Evolutionary conservation across 1,140 invertebrate species (phyloP), one percentile per base, ranked within the genome.

Genomic region (Drosophila chauvacae): DNA sequence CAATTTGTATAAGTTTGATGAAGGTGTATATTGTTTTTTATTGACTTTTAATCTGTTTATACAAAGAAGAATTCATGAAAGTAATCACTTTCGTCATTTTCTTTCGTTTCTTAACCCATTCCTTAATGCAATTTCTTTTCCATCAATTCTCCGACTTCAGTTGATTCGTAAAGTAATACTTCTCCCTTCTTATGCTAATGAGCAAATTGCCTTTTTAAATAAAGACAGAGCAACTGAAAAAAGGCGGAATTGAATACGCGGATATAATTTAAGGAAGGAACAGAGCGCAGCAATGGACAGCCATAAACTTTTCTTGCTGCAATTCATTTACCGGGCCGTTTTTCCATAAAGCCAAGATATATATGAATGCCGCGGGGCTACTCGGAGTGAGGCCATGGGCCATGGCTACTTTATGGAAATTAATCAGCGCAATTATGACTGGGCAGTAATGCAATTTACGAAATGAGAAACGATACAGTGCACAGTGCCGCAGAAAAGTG

Each of bases 401-500:
- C 78, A 66, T 20, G 45, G 63, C 51, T 74, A 68, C 73, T 88
- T 88, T 84, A 90, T 84, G 85, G 80, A 79, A 88, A 88, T 90
- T 88, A 88, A 88, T 88, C 85, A 84, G 80, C 81, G 85, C 80
- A 88, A 88, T 88, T 88, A 88, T 88, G 77, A 68, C 53, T 53
- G 61, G 66, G 28, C 80, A 72, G 73, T 80, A 90, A 84, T 90
- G 73, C 56, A 90, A 88, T 88, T 88, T 84, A 65, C 81, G 62
- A 75, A 88, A 88, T 90, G 85, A 78, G 68, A 80, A 77, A 71
- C 60, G 66, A 63, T 58, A 66, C 61, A 84, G 55, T 57, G 61
- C 30, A 66, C 61, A 80, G 55, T 57, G 61, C 30, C 37, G 28
- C 39, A 53, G 57, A 51, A 61, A 13, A 13, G n/a, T 4, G 20